Evolutionary conservation across 2,797 vertebrate genomes (phyloP), one percentile per base, ranked within the genome.

Genomic region (Alfaro cultratus): DNA sequence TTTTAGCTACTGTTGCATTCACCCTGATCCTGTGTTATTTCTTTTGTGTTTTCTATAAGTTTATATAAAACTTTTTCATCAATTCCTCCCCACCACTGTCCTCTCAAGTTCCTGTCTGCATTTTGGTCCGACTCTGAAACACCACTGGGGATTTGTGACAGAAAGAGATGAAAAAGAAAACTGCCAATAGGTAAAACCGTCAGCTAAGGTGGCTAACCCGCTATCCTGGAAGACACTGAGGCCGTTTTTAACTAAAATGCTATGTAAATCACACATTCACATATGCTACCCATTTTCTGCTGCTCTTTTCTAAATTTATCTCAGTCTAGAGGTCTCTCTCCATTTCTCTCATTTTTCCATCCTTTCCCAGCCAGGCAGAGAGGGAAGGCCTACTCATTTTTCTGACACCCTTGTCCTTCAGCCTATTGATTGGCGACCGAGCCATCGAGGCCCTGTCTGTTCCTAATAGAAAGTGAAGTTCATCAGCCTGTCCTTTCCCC

Each of bases 321-420:
- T 36, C 64, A 68, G 18, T 23, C 36, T 41, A 12, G 64, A 11
- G 68, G 67, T 77, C 67, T 72, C 41, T 74, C 81, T 87, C 87
- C 80, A 73, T 86, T 76, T 80, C 62, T 82, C 46, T 80, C 74
- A 34, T 75, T 43, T 51, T 43, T 78, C 10, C 47, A 60, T 81
- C 55, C 55, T 74, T 71, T 80, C 34, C 23, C 67, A 83, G 82
- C 84, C 80, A 84, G 84, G 80, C 87, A 79, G 87, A 79, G 87
- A 92, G 93, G 75, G 74, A 93, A 91, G 87, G 92, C 91, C 93
- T 91, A 93, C 94, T 94, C 89, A 94, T 95, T 95, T 96, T 95
- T 90, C 87, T 95, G 94, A 95, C 95, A 96, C 87, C 81, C 91
- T 93, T 94, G 95, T 96, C 95, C 95, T 96, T 96, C 95, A 96